phyloP scores from a whole-genome alignment of 2,888 invertebrate genomes.

The Falcaria lacertinaria region DNA sequence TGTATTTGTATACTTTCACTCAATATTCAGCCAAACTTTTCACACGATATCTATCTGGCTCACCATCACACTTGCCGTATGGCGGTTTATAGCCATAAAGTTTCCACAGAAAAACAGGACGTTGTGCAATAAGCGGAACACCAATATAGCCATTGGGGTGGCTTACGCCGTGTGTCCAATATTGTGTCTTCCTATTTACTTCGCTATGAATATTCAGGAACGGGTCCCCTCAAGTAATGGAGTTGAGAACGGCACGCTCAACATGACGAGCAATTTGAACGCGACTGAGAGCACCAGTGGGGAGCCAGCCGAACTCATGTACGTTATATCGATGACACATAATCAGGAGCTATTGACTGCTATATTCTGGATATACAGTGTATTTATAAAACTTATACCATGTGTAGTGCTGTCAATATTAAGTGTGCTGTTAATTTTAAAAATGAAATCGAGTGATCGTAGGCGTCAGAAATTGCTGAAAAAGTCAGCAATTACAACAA shows the following conservation, averaged over 20 bases:
- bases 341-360: slow-evolving; percentile 82
- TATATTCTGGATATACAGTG: slow-evolving; percentile 95
- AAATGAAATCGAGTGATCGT: slow-evolving; percentile 89
- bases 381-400: slow-evolving; percentile 94
- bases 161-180: slow-evolving; percentile 91
- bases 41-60: slow-evolving; percentile 96
- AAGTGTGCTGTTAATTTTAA: slow-evolving; percentile 87
- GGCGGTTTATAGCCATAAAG: slow-evolving; percentile 94
- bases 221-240: slow-evolving; percentile 25
- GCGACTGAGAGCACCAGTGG: slow-evolving; percentile 18
- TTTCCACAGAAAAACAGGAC: slow-evolving; percentile 89
- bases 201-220: slow-evolving; percentile 86
- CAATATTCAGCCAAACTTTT: slow-evolving; percentile 92
- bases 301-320: slow-evolving; percentile 72
- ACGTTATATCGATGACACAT: slow-evolving; percentile 83
- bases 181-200: slow-evolving; percentile 90
- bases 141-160: slow-evolving; percentile 85
- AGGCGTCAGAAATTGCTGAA: slow-evolving; percentile 85
- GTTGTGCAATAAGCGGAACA: slow-evolving; percentile 90
- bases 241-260: slow-evolving; percentile 36
- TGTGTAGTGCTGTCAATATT: slow-evolving; percentile 92
- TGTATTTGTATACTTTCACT: slow-evolving; percentile 91
- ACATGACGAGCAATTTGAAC: slow-evolving; percentile 37
- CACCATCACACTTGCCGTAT: slow-evolving; percentile 94
- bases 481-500: slow-evolving; percentile 60